These are phyloP conservation scores for human DNA, from an alignment of 2,113 vertebrate species.

Conservation along the genomic window DNA sequence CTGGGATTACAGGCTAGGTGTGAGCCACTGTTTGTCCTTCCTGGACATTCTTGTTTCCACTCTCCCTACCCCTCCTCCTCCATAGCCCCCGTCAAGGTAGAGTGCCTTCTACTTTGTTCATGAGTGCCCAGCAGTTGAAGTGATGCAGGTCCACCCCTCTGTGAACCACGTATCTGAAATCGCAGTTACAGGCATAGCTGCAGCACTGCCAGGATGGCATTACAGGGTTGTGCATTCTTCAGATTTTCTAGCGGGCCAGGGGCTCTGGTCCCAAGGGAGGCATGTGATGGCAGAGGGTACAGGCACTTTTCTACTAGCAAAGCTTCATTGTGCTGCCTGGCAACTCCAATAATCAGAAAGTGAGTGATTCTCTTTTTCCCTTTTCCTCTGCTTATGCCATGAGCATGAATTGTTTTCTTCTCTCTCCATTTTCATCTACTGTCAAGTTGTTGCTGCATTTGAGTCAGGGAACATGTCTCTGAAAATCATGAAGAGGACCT, in stretches of 20 bases:
- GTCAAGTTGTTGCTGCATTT: not conserved
- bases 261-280: not conserved
- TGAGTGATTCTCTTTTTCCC: not conserved
- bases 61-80: not conserved
- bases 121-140: not conserved
- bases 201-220: not conserved
- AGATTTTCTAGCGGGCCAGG: no score
- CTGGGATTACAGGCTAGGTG: no score
- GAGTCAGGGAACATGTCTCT: not conserved
- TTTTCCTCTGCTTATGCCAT: not conserved
- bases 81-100: not conserved
- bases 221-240: not conserved
- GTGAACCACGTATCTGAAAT: not conserved
- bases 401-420: not conserved
- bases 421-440: not conserved
- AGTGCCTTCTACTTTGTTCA: not conserved
- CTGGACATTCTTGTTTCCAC: not conserved
- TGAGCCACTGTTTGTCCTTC: no score
- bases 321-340: not conserved
- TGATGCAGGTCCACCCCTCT: not conserved
- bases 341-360: not conserved
- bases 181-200: not conserved
- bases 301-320: not conserved
- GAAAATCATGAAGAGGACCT: not conserved
- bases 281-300: accelerated